Evolutionary conservation across 2,113 vertebrate genomes (phyloP).

Genomic region (Spea multiplicata): DNA sequence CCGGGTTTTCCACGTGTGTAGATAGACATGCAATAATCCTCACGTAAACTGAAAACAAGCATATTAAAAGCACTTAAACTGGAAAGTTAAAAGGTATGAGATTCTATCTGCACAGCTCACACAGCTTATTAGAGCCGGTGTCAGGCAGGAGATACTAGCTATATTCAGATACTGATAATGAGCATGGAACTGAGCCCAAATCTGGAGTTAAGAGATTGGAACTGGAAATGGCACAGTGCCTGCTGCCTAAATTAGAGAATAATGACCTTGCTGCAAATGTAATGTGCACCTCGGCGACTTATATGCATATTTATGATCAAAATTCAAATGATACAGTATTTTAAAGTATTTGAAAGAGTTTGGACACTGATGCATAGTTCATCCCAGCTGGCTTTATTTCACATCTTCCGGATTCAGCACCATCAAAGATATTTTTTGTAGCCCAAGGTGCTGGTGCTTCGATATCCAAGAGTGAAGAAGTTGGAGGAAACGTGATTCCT

Average conservation of each 20-base stretch:
- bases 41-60: too few species aligned
- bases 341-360: slow-evolving; percentile 32
- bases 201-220: slow-evolving; percentile 18
- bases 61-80: not conserved
- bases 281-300: slow-evolving; percentile 5
- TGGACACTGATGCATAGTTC: not conserved
- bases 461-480: too few species aligned
- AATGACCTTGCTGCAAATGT: slow-evolving; percentile 29
- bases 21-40: too few species aligned
- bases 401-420: not conserved
- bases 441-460: too few species aligned
- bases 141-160: not conserved
- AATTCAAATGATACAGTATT: slow-evolving; percentile 21
- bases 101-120: not conserved
- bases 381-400: not conserved
- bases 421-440: too few species aligned
- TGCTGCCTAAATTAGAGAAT: slow-evolving; percentile 26
- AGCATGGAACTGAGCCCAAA: slow-evolving; percentile 24
- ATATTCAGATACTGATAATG: not conserved
- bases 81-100: not conserved
- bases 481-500: too few species aligned
- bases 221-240: slow-evolving; percentile 23
- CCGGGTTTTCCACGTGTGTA: too few species aligned
- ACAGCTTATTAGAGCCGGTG: too few species aligned
- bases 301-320: slow-evolving; percentile 32